A percentile compares a stretch with the other conserved stretches of the same genome.
Evolutionary conservation across 2,888 invertebrate species (phyloP).

Genomic region (Tortrix viridana): DNA sequence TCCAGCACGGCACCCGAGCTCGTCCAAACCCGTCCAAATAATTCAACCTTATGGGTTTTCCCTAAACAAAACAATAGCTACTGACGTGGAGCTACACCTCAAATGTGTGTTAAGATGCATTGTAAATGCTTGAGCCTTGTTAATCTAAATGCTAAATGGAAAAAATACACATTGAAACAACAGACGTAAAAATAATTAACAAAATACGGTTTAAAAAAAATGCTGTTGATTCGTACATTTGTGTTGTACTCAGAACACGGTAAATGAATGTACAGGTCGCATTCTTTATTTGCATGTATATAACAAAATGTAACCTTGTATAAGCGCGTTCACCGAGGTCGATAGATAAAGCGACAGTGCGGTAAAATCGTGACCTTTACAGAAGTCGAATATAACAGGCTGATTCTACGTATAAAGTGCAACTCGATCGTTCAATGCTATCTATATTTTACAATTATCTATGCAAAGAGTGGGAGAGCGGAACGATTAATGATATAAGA

Average conservation of each 20-base stretch:
- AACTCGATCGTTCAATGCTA: constrained; percentile 7
- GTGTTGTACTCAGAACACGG: constrained; percentile 13
- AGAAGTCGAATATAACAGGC: constrained; percentile 17
- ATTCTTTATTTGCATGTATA: constrained; percentile 33
- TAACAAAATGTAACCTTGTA: constrained; percentile 31
- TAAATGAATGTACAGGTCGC: constrained; percentile 11
- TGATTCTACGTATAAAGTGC: constrained; percentile 18
- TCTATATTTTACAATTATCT: constrained; percentile 22
- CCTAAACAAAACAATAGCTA: no score
- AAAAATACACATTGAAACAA: no score
- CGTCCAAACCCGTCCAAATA: not conserved
- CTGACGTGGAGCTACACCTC: no score
- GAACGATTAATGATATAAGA: constrained; percentile 2
- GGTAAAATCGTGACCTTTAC: constrained; percentile 35
- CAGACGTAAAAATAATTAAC: not conserved
- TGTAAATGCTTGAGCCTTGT: no score
- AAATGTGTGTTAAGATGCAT: no score
- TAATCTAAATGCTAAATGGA: no score
- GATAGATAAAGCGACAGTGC: constrained; percentile 34
- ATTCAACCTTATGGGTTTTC: no score
- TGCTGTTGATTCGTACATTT: not conserved
- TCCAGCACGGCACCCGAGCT: constrained; percentile 8
- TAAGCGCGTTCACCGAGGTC: constrained; percentile 36
- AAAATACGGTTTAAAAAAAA: not conserved
- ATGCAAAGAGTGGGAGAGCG: not conserved